Evolutionary conservation across 1,140 invertebrate species (phyloP), one percentile per base, ranked within the genome.

Genomic region (Melipona quadrifasciata): DNA sequence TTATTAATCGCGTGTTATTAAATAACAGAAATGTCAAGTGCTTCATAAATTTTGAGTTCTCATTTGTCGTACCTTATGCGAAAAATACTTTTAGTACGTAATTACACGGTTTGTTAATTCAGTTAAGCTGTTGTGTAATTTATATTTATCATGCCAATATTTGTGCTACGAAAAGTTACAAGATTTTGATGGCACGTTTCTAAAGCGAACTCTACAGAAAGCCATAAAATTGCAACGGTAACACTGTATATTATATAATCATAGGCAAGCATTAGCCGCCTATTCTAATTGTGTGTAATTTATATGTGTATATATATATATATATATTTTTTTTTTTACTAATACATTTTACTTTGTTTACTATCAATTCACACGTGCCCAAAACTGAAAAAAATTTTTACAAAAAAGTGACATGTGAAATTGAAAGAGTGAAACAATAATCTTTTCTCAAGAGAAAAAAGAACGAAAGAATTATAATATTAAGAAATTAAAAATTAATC

Each of bases 21-120:
- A 14, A 5, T 5, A 1, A 27, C 24, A 55, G 1, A 11, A 31
- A 27, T 11, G 16, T 14, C 47, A 53, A 73, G 21, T 53, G 12
- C 39, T 47, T 47, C 39, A 0, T 47, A 8, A 47, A 10, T 47
- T 47, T 53, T 53, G 27, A 19, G 8, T 4, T 47, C 24, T 47
- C 47, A n/a, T 70, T 39, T 2, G 16, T 1, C 3, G n/a, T 70
- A 73, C 5, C 12, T 10, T 21, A 47, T 6, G 24, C 24, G 27
- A 1, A 14, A 55, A 47, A 2, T 73, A 16, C 14, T 4, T 0
- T 31, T 8, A 31, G 11, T 0, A 2, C 10, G 4, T 10, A 1
- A 73, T 21, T 27, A 31, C 6, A 12, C 31, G 1, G 31, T 61
- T 12, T 11, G 21, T 39, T 39, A 39, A 6, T 19, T 68, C 39